Evolutionary conservation across 2,797 vertebrate species (phyloP), one percentile per base, ranked within the genome.

Genomic region (Mormyrus proboscirostris): DNA sequence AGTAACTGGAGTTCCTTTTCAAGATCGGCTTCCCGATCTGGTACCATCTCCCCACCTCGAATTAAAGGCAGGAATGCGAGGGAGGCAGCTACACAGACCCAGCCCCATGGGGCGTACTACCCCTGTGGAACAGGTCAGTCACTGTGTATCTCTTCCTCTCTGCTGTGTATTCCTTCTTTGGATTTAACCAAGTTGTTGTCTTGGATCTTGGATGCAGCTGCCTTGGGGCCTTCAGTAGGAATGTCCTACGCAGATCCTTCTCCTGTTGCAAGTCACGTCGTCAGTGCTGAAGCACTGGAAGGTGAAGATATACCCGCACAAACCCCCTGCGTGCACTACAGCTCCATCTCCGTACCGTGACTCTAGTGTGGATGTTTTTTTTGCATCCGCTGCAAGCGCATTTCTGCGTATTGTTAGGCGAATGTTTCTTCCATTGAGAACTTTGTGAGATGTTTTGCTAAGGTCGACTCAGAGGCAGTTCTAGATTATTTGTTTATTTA

Each of bases 31-130:
- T 19, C 19, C n/a, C 91, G 16, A 16, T 89, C 86, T 84, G 82
- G 65, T 49, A 89, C 89, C 1, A 29, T 91, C 79, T 90, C 88
- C 6, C 89, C 87, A 6, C 53, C 89, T 51, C 33, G 2, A 4
- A 49, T 89, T 57, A 55, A 65, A 83, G 14, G 87, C n/a, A 92
- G 49, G 82, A 2, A 16, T 0, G 88, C 95, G 12, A 97, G 90
- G 90, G 97, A 98, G 0, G 92, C 90, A 0, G 96, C 95, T 0
- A 96, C 96, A 2, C 97, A 98, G 95, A 98, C 98, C 0, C 92
- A 91, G 1, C 91, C 93, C 9, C 91, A 93, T 0, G 92, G 89
- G 0, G 93, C 93, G 1, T 2, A 91, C 44, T 92, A 84, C 79
- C 89, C 87, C 29, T 94, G 95, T 95, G 9, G 93, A 10, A 25